Evolutionary conservation across 2,888 invertebrate genomes (phyloP), one percentile per base, ranked within the genome.

Genomic region (Drosophila yooni): DNA sequence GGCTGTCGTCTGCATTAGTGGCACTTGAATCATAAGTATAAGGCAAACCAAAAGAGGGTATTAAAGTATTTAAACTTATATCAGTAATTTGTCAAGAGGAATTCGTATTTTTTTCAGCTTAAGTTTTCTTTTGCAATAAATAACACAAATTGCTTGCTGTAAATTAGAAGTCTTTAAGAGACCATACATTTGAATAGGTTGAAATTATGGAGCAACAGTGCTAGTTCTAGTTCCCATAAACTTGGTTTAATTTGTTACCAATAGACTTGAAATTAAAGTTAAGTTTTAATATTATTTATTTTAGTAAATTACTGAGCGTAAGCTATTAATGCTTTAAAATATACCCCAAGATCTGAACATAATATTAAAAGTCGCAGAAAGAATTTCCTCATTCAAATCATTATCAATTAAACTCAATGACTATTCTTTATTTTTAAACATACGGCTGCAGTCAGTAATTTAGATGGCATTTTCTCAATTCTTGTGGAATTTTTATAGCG

Each of bases 1-100:
- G 13, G 46, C 25, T 46, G 51, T 51, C 54, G 52, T 68, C 51
- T 43, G 33, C 38, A 38, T 56, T 46, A 34, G 52, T 56, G 40
- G 7, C 38, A 69, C 46, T 69, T 59, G 56, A 54, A 43, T 25
- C 65, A 46, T 51, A 52, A 70, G 48, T 25, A 48, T 65, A 57
- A 53, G 25, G 52, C 70, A 33, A 57, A 21, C 59, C 70, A 48
- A 40, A 65, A 61, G 61, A 62, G 27, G 56, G 40, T 29, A 46
- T 71, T 60, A 34, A 27, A 46, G 43, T 36, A 43, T 57, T 70
- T 29, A 48, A 25, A 52, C 33, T 33, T 11, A 6, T 18, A 31
- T 13, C 21, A 10, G 11, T 7, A 46, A 58, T 15, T 15, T 33
- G 15, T 18, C 33, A 13, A 25, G 3, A 25, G 5, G 6, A 25